These are phyloP conservation scores for Tryphoninae sp. DNA, from an alignment of 2,888 invertebrate genomes.

Conservation along the genomic window DNA sequence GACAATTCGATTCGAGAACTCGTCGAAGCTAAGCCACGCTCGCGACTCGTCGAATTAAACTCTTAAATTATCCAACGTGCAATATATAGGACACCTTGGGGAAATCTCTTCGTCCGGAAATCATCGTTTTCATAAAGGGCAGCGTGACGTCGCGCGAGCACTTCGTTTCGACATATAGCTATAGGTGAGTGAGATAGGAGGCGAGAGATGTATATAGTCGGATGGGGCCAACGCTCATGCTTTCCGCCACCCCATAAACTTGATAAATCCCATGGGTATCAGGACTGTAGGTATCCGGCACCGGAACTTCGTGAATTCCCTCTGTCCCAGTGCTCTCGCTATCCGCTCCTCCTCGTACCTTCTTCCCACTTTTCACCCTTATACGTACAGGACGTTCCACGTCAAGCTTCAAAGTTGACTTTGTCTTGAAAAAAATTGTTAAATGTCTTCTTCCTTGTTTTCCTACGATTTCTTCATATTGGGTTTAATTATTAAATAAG, in stretches of 20 bases:
- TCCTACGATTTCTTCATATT: not conserved
- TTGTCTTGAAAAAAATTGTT: not conserved
- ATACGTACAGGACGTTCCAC: not conserved
- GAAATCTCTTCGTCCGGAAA: slow-evolving; percentile 72
- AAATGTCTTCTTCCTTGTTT: not conserved
- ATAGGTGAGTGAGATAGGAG: slow-evolving; percentile 1
- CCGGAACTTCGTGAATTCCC: slow-evolving; percentile 66
- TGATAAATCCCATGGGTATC: slow-evolving; percentile 74
- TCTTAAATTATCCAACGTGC: slow-evolving; percentile 20
- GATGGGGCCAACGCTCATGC: slow-evolving; percentile 24
- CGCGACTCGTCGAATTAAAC: slow-evolving; percentile 29
- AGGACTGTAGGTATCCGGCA: slow-evolving; percentile 60
- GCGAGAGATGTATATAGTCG: slow-evolving; percentile 34
- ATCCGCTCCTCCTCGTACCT: slow-evolving; percentile 57
- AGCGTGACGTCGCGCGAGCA: slow-evolving; percentile 42
- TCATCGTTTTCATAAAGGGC: slow-evolving; percentile 72
- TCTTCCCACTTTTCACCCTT: slow-evolving; percentile 29
- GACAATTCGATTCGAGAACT: slow-evolving; percentile 51
- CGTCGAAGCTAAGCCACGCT: slow-evolving; percentile 16
- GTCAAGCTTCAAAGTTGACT: not conserved
- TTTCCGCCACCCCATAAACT: slow-evolving; percentile 70
- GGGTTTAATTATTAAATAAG: too few relatives aligned
- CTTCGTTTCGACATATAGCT: slow-evolving; percentile 32
- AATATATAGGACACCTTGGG: slow-evolving; percentile 64
- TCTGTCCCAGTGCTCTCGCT: slow-evolving; percentile 56